Evolutionary conservation across 2,888 invertebrate genomes (phyloP), one percentile per base, ranked within the genome.

Genomic region (Odontomyia ornata): DNA sequence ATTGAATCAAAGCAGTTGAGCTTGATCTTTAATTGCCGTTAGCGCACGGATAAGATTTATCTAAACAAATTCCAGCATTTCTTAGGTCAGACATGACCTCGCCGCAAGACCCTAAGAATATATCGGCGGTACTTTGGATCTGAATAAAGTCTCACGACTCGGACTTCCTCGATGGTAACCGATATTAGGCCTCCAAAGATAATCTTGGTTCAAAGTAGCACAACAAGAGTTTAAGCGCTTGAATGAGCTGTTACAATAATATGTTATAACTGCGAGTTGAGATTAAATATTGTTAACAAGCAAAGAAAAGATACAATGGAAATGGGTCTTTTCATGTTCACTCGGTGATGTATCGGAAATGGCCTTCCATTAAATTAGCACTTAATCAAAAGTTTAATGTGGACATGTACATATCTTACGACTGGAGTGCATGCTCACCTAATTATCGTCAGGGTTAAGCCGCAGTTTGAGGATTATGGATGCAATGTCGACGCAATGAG

Each of bases 281-380:
- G 18, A 52, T 52, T 36, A 36, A 52, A 52, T 52, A 52, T 18
- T 18, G 18, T 52, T 52, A 52, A 52, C 18, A 52, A 18, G 52
- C 52, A 18, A 52, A 52, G n/a, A 52, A 52, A 52, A 52, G 52
- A 52, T 18, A 13, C 18, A 52, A 18, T 52, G 18, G 18, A 13
- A n/a, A 18, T 52, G 18, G 52, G 18, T 52, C 15, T 13, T 52
- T 52, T 52, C 52, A 18, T 52, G 52, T 52, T 52, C n/a, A 15
- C n/a, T 52, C n/a, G n/a, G 52, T 15, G 18, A 52, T n/a, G 52
- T n/a, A 2, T 52, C 52, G 52, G 18, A 13, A n/a, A n/a, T 36
- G 18, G 18, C 52, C 52, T 52, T 52, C 52, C 13, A 52, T 52
- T 52, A 52, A 52, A 52, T 52, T 52, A 18, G 52, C 52, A 52